Evolutionary conservation across 30 jellyfish, hydroid and myxozoan species (phyloP).

Genomic region (Hydra vulgaris): DNA sequence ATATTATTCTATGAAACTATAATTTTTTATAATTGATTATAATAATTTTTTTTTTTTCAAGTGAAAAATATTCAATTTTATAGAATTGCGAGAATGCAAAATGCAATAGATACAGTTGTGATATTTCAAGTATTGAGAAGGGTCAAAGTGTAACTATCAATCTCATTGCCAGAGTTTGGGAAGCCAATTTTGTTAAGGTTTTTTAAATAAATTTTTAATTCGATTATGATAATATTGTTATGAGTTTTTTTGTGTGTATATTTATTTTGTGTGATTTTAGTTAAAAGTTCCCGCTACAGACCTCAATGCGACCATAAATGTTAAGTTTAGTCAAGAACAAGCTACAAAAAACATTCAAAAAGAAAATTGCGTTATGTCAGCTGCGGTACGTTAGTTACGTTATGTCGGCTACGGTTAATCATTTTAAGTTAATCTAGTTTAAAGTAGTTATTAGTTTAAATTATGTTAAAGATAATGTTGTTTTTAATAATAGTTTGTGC

Average conservation of each 20-base stretch:
- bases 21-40: no score
- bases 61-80: neutral
- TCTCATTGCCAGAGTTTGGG: neutral
- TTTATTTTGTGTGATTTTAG: neutral
- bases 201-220: no score
- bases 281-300: neutral
- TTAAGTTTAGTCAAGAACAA: neutral
- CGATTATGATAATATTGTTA: no score
- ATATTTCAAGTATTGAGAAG: neutral
- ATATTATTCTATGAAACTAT: neutral
- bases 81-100: neutral
- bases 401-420: no score
- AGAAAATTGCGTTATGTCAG: neutral
- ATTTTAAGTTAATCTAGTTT: no score
- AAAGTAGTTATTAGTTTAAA: no score
- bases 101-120: neutral
- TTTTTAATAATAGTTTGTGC: no score
- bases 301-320: neutral
- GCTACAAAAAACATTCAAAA: neutral
- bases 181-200: conserved; percentile 2
- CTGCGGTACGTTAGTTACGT: no score
- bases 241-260: no score
- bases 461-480: no score
- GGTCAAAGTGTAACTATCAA: neutral
- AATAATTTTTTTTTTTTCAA: neutral